Conservation (phyloP, 2,888 invertebrate species). For the Drosophila multiciliata region DNA sequence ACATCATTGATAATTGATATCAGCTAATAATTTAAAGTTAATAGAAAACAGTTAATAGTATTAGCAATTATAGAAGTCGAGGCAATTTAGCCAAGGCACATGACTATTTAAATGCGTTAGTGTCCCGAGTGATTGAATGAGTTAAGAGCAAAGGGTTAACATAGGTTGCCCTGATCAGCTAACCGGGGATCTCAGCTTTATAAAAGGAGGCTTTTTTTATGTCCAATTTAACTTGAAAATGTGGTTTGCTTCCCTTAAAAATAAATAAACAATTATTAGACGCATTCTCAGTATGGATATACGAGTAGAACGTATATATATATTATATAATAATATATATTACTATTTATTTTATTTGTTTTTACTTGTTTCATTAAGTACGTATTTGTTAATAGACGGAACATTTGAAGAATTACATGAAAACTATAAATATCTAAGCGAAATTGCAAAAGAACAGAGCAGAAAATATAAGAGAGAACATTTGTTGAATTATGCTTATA, state of each 20-base stretch:
- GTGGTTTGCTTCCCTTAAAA: slow-evolving; percentile 44
- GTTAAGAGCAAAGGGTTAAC: neutral
- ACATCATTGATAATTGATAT: neutral
- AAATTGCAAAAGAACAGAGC: neutral
- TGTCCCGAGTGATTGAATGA: neutral
- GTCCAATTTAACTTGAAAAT: slow-evolving; percentile 44
- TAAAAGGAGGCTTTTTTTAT: slow-evolving; percentile 31
- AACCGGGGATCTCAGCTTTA: neutral
- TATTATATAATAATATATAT: neutral
- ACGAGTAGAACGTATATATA: neutral
- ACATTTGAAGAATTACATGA: neutral
- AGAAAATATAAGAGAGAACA: neutral
- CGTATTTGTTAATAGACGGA: neutral
- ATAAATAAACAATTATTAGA: slow-evolving; percentile 56
- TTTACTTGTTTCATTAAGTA: no score
- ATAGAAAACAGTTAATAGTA: neutral
- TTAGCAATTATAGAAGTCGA: neutral
- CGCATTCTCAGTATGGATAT: slow-evolving; percentile 14
- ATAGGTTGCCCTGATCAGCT: neutral
- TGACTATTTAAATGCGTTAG: neutral
- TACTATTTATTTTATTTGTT: no score
- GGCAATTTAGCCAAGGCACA: neutral
- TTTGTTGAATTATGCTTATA: neutral
- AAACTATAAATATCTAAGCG: slow-evolving; percentile 31
- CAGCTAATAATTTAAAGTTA: neutral